These are phyloP conservation scores for Spilogale gracilis DNA, from an alignment of 2,113 vertebrate species.

Conservation along the genomic window DNA sequence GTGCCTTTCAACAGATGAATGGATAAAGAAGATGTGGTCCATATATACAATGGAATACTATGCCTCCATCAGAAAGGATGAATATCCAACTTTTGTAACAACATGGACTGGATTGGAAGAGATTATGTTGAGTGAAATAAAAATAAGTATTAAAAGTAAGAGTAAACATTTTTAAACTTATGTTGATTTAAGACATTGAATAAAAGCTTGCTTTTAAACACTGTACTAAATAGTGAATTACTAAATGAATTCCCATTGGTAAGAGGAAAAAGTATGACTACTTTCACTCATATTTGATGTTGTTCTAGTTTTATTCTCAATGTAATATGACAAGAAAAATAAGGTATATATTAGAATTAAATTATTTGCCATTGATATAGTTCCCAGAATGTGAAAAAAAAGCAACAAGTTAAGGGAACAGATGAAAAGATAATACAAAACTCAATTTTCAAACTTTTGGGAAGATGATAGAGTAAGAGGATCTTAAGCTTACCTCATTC, in stretches of 20 bases:
- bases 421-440: slow-evolving; percentile 5
- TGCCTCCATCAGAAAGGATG: too few relatives aligned
- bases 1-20: too few relatives aligned
- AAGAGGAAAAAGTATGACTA: background rate
- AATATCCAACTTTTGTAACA: too few relatives aligned
- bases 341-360: background rate
- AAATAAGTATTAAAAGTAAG: background rate
- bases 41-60: too few relatives aligned
- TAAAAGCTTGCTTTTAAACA: slow-evolving; percentile 16
- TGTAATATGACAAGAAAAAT: slow-evolving; percentile 65
- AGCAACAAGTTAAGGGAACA: background rate
- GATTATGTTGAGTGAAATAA: too few relatives aligned
- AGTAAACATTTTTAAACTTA: background rate
- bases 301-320: background rate
- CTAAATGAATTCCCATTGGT: background rate
- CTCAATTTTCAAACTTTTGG: background rate
- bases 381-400: slow-evolving; percentile 19
- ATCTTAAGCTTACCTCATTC: background rate
- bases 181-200: slow-evolving; percentile 34
- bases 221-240: slow-evolving; percentile 36
- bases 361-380: background rate
- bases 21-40: too few relatives aligned
- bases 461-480: background rate
- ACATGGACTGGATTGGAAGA: too few relatives aligned
- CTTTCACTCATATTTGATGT: background rate